Conservation (phyloP, 2,797 vertebrate genomes). For the Mormyrus proboscirostris region DNA sequence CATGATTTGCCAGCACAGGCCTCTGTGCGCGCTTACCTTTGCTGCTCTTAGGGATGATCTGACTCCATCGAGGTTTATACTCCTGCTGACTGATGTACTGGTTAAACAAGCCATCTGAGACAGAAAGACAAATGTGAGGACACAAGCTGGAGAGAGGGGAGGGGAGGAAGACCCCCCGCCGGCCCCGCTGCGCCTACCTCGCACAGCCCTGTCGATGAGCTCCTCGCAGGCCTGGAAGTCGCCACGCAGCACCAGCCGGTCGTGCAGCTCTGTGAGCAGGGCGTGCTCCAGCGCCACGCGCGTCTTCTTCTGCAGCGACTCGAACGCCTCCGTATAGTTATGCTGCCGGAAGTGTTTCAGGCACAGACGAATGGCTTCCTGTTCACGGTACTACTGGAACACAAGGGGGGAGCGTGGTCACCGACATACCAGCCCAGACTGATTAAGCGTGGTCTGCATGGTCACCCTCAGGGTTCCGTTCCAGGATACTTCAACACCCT, state of each 20-base stretch:
- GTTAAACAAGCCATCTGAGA: conserved; percentile 91
- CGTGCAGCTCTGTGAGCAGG: conserved; percentile 94
- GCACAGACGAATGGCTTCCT: conserved; percentile 98
- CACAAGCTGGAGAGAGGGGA: conserved; percentile 12
- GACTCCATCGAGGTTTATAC: conserved; percentile 97
- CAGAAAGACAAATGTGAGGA: conserved; percentile 27
- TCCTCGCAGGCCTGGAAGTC: conserved; percentile 96
- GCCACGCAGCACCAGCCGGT: conserved; percentile 87
- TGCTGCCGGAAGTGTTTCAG: conserved; percentile 98
- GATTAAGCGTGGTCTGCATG: background rate
- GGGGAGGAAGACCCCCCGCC: background rate
- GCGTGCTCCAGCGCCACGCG: conserved; percentile 93
- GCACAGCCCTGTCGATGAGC: conserved; percentile 95
- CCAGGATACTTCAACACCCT: background rate
- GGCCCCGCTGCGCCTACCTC: conserved; percentile 60
- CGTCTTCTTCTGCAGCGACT: conserved; percentile 98
- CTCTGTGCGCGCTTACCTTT: conserved; percentile 71
- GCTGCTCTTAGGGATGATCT: conserved; percentile 95
- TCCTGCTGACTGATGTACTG: conserved; percentile 99
- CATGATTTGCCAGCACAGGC: background rate
- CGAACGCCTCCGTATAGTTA: conserved; percentile 98
- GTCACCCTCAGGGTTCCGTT: background rate
- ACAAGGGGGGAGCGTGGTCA: conserved; percentile 50
- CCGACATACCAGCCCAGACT: background rate
- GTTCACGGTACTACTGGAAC: conserved; percentile 94